phyloP scores from a whole-genome alignment of 1,140 invertebrate genomes.

The Rhyacophila brunnea region DNA sequence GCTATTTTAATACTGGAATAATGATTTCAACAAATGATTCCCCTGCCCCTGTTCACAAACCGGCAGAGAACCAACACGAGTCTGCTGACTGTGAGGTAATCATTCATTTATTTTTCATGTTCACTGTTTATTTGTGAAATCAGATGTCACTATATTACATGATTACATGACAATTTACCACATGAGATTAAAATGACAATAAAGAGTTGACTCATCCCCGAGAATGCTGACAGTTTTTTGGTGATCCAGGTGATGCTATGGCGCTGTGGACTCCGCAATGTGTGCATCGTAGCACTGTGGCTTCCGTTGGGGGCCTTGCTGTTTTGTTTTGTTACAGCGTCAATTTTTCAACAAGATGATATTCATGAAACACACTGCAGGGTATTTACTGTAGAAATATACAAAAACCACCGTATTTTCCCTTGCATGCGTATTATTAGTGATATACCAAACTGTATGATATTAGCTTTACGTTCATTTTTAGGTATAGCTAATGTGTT shows the following conservation, averaged over 20 bases:
- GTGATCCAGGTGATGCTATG: conserved; percentile 46
- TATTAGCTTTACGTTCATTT: too few relatives aligned
- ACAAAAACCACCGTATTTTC: too few relatives aligned
- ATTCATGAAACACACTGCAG: conserved; percentile 90
- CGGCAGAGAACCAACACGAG: not conserved
- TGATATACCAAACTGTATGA: too few relatives aligned
- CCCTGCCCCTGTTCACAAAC: conserved; percentile 1
- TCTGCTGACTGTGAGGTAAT: conserved; percentile 16
- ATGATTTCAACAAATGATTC: conserved; percentile 21
- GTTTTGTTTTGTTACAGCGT: conserved; percentile 82
- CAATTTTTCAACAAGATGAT: conserved; percentile 86
- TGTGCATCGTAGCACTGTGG: conserved; percentile 77
- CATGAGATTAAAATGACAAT: too few relatives aligned
- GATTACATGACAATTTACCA: too few relatives aligned
- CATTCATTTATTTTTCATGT: not conserved
- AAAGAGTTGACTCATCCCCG: too few relatives aligned
- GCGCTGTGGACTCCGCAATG: conserved; percentile 60
- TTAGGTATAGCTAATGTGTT: too few relatives aligned
- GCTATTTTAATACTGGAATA: conserved; percentile 7
- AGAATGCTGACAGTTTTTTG: not conserved
- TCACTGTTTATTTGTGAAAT: conserved; percentile 1
- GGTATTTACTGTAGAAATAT: conserved; percentile 50
- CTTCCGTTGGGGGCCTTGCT: conserved; percentile 78
- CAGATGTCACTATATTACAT: too few relatives aligned
- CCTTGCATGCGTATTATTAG: too few relatives aligned